These are phyloP conservation scores for Pipistrellus nathusii DNA, from an alignment of 2,797 vertebrate genomes.

Conservation along the genomic window DNA sequence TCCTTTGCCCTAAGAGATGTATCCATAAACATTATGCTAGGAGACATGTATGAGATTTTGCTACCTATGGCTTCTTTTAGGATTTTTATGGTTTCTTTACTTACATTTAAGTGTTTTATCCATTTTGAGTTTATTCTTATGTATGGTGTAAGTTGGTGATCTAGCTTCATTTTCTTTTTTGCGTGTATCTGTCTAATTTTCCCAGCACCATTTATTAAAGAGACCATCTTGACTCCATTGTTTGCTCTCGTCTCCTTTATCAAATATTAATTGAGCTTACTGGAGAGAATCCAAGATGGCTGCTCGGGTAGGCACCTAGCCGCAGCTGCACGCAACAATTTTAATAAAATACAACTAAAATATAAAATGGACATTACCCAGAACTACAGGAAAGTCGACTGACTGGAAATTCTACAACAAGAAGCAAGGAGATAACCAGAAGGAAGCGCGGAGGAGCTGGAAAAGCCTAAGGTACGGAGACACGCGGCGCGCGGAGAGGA, in stretches of 20 bases:
- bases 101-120: background rate
- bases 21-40: background rate
- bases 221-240: background rate
- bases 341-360: too few relatives aligned
- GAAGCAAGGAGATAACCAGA: too few relatives aligned
- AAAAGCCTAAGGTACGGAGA: too few relatives aligned
- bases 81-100: background rate
- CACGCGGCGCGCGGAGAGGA: too few relatives aligned
- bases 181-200: background rate
- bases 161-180: background rate
- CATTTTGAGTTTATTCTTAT: background rate
- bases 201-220: background rate
- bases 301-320: too few relatives aligned
- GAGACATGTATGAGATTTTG: background rate
- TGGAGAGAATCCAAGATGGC: too few relatives aligned
- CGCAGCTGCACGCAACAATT: too few relatives aligned
- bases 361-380: too few relatives aligned
- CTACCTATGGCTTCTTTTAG: background rate
- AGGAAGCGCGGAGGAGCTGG: too few relatives aligned
- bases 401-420: too few relatives aligned
- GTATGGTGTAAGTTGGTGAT: background rate
- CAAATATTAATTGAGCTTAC: background rate
- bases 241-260: background rate
- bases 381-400: too few relatives aligned
- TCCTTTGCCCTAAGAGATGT: background rate